Base-by-base conservation (phyloP, 2,797 vertebrate genomes). In the Leuciscus waleckii region DNA sequence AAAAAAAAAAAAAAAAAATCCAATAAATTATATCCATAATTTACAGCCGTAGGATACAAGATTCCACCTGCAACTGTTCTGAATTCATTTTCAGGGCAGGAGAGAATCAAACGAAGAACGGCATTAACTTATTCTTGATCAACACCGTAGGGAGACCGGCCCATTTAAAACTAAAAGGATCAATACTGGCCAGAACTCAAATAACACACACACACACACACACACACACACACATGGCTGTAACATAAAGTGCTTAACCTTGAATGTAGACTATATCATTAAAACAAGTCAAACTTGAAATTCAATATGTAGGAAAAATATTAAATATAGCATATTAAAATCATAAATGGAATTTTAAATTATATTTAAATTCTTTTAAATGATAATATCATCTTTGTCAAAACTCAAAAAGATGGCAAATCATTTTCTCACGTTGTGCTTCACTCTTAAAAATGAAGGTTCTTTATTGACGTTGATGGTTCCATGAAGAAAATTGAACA, bases 11-110 rank as follows among this genome's bases (percentile, higher is more conserved):
- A 46, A 78, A 89, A 92, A 93, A 93, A 93, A 95, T 92, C 90
- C 93, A 92, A 95, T 94, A 94, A 92, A 93, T 92, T 89, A 92
- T 87, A 93, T 95, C 86, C 91, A 95, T 95, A 93, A 95, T 95
- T 95, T 92, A 94, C 91, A 92, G 90, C 93, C 92, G 82, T 87
- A 88, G 92, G 93, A 94, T 94, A 93, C 90, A 93, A 92, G 90
- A 90, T 93, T 94, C 91, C 90, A 92, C 91, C 91, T 91, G 90
- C 90, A 92, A 92, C 82, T 80, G 65, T 68, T 79, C 87, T 90
- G 92, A 95, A 95, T 95, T 93, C 90, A 93, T 94, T 94, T 91
- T 87, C 88, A 91, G 90, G 88, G 90, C 88, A 89, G 90, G 88
- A 85, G 86, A 91, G 92, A 93, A 93, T 93, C 92, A 94, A 93